Conservation (phyloP, 2,113 vertebrate species). For the Lagopus muta region DNA sequence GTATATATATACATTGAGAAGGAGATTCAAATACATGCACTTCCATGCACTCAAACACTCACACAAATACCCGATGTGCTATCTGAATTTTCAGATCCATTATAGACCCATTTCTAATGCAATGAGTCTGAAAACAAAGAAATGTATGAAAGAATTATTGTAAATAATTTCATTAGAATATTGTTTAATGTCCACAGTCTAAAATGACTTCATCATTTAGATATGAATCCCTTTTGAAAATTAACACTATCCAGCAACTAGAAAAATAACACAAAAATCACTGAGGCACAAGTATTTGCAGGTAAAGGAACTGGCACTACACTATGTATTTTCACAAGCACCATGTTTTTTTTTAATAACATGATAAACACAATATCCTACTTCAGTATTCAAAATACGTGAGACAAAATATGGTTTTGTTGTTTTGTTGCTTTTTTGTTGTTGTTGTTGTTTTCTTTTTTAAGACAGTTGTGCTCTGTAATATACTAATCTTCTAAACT, state of each 20-base stretch:
- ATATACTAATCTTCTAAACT: neutral
- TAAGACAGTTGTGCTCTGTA: neutral
- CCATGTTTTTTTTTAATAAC: neutral
- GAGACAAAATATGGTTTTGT: neutral
- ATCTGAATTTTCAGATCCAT: slow-evolving; percentile 45
- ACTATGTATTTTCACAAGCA: slow-evolving; percentile 55
- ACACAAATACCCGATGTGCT: neutral
- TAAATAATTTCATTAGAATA: slow-evolving; percentile 30
- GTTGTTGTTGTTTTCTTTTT: neutral
- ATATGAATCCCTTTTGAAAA: slow-evolving; percentile 60
- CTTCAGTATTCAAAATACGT: slow-evolving; percentile 6
- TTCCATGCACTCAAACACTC: neutral
- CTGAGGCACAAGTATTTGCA: slow-evolving; percentile 5
- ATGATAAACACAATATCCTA: neutral
- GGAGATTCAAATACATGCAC: neutral
- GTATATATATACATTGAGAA: neutral
- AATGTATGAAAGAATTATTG: neutral
- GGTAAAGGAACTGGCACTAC: slow-evolving; percentile 24
- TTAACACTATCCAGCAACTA: slow-evolving; percentile 26
- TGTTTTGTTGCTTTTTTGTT: too few species aligned
- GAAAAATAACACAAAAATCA: slow-evolving; percentile 19
- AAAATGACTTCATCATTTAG: slow-evolving; percentile 38
- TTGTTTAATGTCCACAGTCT: slow-evolving; percentile 15
- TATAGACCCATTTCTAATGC: neutral
- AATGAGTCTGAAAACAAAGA: neutral